These are phyloP conservation scores for Eulithis testata DNA, from an alignment of 2,888 invertebrate genomes.

Conservation along the genomic window DNA sequence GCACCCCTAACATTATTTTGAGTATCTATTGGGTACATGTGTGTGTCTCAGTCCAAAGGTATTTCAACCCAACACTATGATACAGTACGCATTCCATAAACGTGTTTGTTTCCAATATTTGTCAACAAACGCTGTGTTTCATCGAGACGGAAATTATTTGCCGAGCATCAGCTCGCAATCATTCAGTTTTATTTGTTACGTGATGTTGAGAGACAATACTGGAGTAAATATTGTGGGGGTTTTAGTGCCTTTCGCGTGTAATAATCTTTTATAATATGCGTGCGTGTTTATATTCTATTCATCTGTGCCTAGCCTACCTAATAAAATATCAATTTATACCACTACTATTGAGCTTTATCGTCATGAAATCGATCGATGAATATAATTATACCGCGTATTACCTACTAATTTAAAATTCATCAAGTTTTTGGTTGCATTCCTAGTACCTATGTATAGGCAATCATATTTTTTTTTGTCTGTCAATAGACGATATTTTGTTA, in stretches of 20 bases:
- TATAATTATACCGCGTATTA: too few species aligned
- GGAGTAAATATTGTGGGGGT: conserved; percentile 22
- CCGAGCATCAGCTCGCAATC: conserved; percentile 31
- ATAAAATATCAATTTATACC: neutral
- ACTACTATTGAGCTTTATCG: neutral
- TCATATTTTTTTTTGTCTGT: too few species aligned
- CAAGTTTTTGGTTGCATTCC: too few species aligned
- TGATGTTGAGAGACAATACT: conserved; percentile 35
- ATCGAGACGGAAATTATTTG: conserved; percentile 52
- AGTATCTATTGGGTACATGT: neutral
- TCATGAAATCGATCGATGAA: neutral
- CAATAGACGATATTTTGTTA: too few species aligned
- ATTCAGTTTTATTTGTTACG: conserved; percentile 48
- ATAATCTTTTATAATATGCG: conserved; percentile 14
- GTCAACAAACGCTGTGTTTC: conserved; percentile 61
- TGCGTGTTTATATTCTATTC: conserved; percentile 12
- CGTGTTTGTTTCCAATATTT: conserved; percentile 65
- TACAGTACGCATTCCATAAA: conserved; percentile 48
- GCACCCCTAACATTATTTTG: neutral
- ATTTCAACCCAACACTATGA: conserved; percentile 32
- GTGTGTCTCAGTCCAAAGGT: conserved; percentile 8
- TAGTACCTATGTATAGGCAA: too few species aligned
- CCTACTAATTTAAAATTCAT: too few species aligned
- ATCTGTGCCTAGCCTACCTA: neutral
- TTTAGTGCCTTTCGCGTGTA: conserved; percentile 33